Evolutionary conservation across 2,113 vertebrate species (phyloP).

Genomic region (Deroptyus accipitrinus): DNA sequence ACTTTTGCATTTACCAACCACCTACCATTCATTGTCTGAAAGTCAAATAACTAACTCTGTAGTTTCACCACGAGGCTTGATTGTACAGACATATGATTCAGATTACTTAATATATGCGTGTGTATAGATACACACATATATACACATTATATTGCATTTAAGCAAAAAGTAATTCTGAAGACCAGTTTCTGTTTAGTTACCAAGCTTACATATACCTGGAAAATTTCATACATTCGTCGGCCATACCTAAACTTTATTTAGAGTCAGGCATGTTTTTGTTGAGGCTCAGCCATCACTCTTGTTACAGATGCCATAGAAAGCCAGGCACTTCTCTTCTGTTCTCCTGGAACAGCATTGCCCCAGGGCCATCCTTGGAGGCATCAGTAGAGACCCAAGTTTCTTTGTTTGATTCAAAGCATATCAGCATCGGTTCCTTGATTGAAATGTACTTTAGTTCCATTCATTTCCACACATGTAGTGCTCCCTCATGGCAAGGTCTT

Average conservation of each 20-base stretch:
- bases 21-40: background rate
- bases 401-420: constrained; percentile 52
- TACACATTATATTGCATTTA: background rate
- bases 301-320: constrained; percentile 15
- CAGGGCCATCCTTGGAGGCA: constrained; percentile 39
- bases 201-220: background rate
- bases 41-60: background rate
- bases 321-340: background rate
- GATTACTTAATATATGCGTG: background rate
- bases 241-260: constrained; percentile 14
- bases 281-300: background rate
- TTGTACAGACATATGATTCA: background rate
- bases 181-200: background rate
- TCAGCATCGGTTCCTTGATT: constrained; percentile 38
- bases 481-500: constrained; percentile 41
- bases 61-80: background rate
- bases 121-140: background rate
- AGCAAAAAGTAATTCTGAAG: constrained; percentile 11
- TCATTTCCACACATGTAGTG: constrained; percentile 20
- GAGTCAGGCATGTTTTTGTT: background rate
- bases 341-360: constrained; percentile 36
- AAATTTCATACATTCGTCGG: background rate
- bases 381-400: constrained; percentile 29
- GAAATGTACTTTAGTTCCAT: constrained; percentile 45
- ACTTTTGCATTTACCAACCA: background rate